phyloP scores from a whole-genome alignment of 1,140 invertebrate genomes.

The Philotrypesis tridentata region DNA sequence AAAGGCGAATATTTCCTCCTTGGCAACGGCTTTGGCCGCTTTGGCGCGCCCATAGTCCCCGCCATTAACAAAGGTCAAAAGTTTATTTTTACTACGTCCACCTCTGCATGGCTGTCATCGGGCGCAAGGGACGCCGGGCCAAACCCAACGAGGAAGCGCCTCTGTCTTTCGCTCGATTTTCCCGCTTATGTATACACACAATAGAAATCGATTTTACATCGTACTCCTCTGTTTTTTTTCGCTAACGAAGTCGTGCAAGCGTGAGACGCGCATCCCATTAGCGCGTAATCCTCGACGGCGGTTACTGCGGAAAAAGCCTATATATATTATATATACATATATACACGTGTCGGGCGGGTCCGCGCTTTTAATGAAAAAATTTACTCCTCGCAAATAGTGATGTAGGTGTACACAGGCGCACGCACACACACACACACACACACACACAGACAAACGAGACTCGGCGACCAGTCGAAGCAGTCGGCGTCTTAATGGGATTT shows the following conservation, averaged over 20 bases:
- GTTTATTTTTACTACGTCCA: constrained; percentile 14
- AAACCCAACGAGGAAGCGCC: background rate
- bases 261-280: background rate
- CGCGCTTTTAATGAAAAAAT: too few relatives aligned
- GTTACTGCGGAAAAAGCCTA: background rate
- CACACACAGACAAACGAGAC: too few relatives aligned
- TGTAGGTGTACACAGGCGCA: too few relatives aligned
- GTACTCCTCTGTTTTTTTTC: too few relatives aligned
- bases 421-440: too few relatives aligned
- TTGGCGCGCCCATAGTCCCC: background rate
- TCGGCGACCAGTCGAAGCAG: too few relatives aligned
- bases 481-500: too few relatives aligned
- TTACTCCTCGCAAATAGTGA: too few relatives aligned
- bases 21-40: background rate
- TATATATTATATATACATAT: too few relatives aligned
- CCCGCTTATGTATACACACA: background rate
- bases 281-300: background rate
- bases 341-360: too few relatives aligned
- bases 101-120: too few relatives aligned
- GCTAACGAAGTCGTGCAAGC: background rate
- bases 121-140: background rate
- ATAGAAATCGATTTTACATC: background rate
- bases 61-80: constrained; percentile 13
- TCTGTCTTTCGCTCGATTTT: background rate
- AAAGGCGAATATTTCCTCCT: background rate